Base-by-base conservation (phyloP, 1,140 invertebrate species). In the Macrocentrus cingulum region DNA sequence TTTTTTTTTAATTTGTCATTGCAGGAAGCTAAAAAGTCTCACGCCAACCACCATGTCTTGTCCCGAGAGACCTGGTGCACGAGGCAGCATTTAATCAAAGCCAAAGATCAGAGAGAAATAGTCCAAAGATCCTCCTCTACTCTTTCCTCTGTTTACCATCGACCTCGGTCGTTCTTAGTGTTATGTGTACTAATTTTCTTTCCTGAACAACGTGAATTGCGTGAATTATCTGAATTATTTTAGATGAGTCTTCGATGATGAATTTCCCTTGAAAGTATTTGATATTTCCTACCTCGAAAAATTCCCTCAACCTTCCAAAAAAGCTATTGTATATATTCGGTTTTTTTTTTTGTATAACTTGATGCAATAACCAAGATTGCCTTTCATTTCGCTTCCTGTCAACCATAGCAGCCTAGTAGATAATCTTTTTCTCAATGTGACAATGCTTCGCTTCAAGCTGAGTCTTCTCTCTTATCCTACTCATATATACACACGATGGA, bases 291-390 rank as follows among this genome's bases (percentile, higher is more conserved):
- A 3, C 15, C 7, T 13, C 13, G 4, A n/a, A 4, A 39, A 39
- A 39, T 39, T 13, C 25, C 16, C 5, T 18, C 23, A 29, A 49
- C 36, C 16, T 34, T 5, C 18, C 4, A 8, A 15, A n/a, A 13
- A 49, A 49, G 18, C 36, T 7, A 29, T 15, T 29, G 18, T 32
- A 18, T 49, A 49, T 49, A 16, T 15, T 32, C n/a, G n/a, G n/a
- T 16, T 5, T 23, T 18, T 49, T 34, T 15, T 29, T 13, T 34
- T 34, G n/a, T 13, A 46, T 46, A 46, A 46, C 44, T 11, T 15
- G 29, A 11, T 29, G 58, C 66, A 71, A 71, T 70, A 73, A 71
- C 64, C 50, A 58, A 68, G 66, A 73, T 72, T 70, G 71, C 55
- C 67, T 67, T 65, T 68, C 56, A 55, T 68, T 68, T 62, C 62